Conservation (phyloP, 2,797 vertebrate species). For the Lophius americanus region DNA sequence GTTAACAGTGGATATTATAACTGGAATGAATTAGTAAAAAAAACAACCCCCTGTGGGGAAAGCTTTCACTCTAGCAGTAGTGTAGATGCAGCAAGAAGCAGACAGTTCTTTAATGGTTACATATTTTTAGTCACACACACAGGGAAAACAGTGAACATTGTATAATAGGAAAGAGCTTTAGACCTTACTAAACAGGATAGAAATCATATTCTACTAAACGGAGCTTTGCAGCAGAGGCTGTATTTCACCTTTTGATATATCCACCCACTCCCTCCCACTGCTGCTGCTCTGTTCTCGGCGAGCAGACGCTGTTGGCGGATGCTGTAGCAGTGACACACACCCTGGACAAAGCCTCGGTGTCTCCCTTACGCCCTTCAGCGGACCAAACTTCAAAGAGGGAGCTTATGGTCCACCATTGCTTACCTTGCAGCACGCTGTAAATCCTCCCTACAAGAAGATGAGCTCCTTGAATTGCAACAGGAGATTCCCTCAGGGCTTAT, state of each 20-base stretch:
- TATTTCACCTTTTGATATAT: constrained; percentile 76
- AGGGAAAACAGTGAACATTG: constrained; percentile 37
- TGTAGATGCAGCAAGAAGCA: constrained; percentile 18
- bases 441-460: constrained; percentile 55
- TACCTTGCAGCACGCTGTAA: constrained; percentile 45
- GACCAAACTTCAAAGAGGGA: constrained; percentile 62
- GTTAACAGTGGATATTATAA: constrained; percentile 4
- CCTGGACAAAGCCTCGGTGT: constrained; percentile 60
- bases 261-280: constrained; percentile 77
- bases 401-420: constrained; percentile 51
- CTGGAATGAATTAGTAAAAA: constrained; percentile 8
- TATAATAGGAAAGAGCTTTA: constrained; percentile 50
- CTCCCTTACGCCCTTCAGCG: constrained; percentile 44
- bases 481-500: constrained; percentile 5
- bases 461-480: constrained; percentile 32
- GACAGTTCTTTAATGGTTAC: constrained; percentile 6
- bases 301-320: constrained; percentile 65
- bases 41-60: constrained; percentile 1
- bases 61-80: not conserved
- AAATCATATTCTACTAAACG: constrained; percentile 60
- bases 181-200: constrained; percentile 55
- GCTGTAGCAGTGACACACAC: constrained; percentile 67
- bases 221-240: constrained; percentile 69
- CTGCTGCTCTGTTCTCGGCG: constrained; percentile 61
- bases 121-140: constrained; percentile 20